Conservation (phyloP, 2,888 invertebrate species). For the Arge pagana region DNA sequence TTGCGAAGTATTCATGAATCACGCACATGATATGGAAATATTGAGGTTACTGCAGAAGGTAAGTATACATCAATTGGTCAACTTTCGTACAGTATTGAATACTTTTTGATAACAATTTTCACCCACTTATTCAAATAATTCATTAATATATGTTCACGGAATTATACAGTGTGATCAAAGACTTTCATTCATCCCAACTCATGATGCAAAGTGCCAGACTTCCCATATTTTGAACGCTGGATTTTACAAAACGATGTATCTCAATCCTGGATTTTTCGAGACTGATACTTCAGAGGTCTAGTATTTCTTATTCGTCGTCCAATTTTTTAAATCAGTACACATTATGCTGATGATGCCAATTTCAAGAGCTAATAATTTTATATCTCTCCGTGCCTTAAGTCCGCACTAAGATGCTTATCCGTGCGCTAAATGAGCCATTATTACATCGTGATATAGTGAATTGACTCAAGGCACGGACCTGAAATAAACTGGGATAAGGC, state of each 20-base stretch:
- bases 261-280: constrained; percentile 51
- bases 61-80: constrained; percentile 22
- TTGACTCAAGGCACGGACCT: too few relatives aligned
- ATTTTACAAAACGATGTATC: constrained; percentile 48
- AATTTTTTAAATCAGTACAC: too few relatives aligned
- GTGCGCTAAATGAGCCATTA: too few relatives aligned
- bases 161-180: constrained; percentile 47
- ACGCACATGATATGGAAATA: constrained; percentile 43
- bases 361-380: too few relatives aligned
- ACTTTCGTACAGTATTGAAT: background rate
- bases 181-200: constrained; percentile 35
- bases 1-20: constrained; percentile 59
- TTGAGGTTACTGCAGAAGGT: constrained; percentile 49
- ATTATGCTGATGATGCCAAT: too few relatives aligned
- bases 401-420: too few relatives aligned
- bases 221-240: constrained; percentile 40
- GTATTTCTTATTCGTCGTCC: too few relatives aligned
- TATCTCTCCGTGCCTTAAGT: too few relatives aligned
- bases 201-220: constrained; percentile 44
- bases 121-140: background rate
- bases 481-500: too few relatives aligned
- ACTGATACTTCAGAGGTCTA: too few relatives aligned
- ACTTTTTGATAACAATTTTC: constrained; percentile 1
- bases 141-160: constrained; percentile 17
- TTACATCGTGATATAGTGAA: too few relatives aligned